Evolutionary conservation across 2,797 vertebrate species (phyloP).

Genomic region (Selene dorsalis): DNA sequence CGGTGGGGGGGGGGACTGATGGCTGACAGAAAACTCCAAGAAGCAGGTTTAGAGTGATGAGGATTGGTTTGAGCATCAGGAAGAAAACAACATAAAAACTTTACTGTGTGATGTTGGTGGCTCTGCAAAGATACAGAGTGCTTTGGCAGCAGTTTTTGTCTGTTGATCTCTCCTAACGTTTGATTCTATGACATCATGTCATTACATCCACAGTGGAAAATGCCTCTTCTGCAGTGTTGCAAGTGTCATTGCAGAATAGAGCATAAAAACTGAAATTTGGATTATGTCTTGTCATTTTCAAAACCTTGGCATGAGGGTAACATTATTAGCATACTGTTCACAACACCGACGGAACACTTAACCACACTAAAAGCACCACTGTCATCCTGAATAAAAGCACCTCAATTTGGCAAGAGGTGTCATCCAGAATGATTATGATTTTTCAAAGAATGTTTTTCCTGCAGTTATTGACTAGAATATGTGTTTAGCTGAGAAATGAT

Average conservation of each 20-base stretch:
- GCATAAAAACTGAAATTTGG: slow-evolving; percentile 45
- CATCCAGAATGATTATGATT: slow-evolving; percentile 18
- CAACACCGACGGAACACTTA: slow-evolving; percentile 52
- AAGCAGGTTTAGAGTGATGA: slow-evolving; percentile 11
- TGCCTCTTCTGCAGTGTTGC: not conserved
- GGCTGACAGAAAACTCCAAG: slow-evolving; percentile 48
- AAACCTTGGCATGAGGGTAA: slow-evolving; percentile 35
- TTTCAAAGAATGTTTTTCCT: slow-evolving; percentile 45
- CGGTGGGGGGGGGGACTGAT: no score
- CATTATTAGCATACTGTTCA: slow-evolving; percentile 56
- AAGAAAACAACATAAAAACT: slow-evolving; percentile 31
- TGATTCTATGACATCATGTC: slow-evolving; percentile 40
- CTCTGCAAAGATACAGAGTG: slow-evolving; percentile 22
- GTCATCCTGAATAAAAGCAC: slow-evolving; percentile 45
- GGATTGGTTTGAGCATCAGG: not conserved
- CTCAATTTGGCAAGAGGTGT: slow-evolving; percentile 50
- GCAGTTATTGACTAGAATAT: slow-evolving; percentile 52
- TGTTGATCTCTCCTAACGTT: slow-evolving; percentile 24
- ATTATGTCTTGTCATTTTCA: slow-evolving; percentile 42
- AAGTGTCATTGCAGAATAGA: slow-evolving; percentile 14
- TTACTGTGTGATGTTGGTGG: not conserved
- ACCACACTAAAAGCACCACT: slow-evolving; percentile 54
- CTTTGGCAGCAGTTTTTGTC: slow-evolving; percentile 19
- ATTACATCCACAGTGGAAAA: slow-evolving; percentile 10
- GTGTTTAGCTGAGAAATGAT: slow-evolving; percentile 43